These are phyloP conservation scores for Pygmarrhopalites habei DNA, from an alignment of 1,140 invertebrate genomes.

Conservation along the genomic window DNA sequence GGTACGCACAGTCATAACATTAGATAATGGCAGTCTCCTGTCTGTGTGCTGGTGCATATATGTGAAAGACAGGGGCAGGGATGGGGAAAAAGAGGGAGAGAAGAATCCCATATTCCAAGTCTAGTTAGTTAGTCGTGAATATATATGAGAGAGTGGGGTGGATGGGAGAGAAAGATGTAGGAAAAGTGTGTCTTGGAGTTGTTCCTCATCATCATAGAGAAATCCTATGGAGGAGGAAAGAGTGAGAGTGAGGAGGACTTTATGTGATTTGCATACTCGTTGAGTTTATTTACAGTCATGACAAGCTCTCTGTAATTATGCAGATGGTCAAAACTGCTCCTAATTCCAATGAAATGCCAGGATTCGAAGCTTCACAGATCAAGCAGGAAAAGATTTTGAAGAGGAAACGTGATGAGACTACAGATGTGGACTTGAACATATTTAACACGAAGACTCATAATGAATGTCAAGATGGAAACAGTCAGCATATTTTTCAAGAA, in stretches of 20 bases:
- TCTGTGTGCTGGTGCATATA: too few relatives aligned
- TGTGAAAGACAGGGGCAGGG: neutral
- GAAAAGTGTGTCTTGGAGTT: too few relatives aligned
- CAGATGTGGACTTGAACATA: constrained; percentile 46
- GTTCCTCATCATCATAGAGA: too few relatives aligned
- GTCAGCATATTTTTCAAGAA: neutral
- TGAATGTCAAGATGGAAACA: constrained; percentile 13
- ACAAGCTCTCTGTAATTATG: constrained; percentile 41
- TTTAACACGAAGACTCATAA: constrained; percentile 20
- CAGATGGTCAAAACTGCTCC: constrained; percentile 39
- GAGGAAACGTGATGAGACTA: constrained; percentile 39
- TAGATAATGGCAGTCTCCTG: too few relatives aligned
- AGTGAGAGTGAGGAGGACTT: neutral
- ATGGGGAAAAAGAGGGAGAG: neutral
- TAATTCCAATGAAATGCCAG: constrained; percentile 3
- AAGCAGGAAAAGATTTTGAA: constrained; percentile 40
- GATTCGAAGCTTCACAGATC: constrained; percentile 39
- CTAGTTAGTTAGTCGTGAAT: too few relatives aligned
- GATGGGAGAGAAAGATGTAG: too few relatives aligned
- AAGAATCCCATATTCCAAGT: too few relatives aligned
- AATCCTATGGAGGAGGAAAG: too few relatives aligned
- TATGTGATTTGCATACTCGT: constrained; percentile 6
- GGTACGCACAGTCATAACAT: neutral
- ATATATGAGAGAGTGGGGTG: too few relatives aligned
- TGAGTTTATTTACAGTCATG: constrained; percentile 38